Conservation (phyloP, 2,888 invertebrate species). For the Sisyra nigra region DNA sequence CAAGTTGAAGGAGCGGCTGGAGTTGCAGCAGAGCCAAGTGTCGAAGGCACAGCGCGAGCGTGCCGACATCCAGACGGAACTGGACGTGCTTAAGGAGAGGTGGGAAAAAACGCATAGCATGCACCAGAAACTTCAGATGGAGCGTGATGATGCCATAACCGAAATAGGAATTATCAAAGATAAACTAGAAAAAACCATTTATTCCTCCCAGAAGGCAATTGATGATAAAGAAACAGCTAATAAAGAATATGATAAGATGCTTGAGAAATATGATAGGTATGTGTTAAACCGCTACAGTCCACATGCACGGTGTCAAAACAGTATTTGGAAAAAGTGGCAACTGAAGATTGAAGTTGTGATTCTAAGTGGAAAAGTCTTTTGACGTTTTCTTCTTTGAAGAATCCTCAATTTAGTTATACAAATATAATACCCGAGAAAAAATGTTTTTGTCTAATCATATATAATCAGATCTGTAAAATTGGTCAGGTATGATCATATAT, state of each 20-base stretch:
- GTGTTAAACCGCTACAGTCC: constrained; percentile 8
- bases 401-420: no score
- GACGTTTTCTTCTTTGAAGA: no score
- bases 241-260: constrained; percentile 82
- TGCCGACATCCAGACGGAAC: constrained; percentile 69
- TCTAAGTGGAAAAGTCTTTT: no score
- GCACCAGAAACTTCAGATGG: constrained; percentile 74
- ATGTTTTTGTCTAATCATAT: no score
- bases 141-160: constrained; percentile 69
- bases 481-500: no score
- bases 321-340: no score
- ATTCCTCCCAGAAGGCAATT: constrained; percentile 64
- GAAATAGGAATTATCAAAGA: constrained; percentile 79
- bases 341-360: no score
- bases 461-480: no score
- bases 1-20: constrained; percentile 65
- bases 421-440: no score
- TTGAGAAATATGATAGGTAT: constrained; percentile 83
- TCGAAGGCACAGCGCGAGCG: constrained; percentile 70
- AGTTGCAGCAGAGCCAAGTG: constrained; percentile 65
- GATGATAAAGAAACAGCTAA: constrained; percentile 79
- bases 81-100: constrained; percentile 72
- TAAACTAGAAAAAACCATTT: constrained; percentile 75
- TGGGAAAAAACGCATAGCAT: constrained; percentile 76
- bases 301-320: constrained; percentile 13